A percentile compares a stretch with the other conserved stretches of the same genome.
phyloP scores from a whole-genome alignment of 1,140 invertebrate genomes.

The Diuraphis noxia region DNA sequence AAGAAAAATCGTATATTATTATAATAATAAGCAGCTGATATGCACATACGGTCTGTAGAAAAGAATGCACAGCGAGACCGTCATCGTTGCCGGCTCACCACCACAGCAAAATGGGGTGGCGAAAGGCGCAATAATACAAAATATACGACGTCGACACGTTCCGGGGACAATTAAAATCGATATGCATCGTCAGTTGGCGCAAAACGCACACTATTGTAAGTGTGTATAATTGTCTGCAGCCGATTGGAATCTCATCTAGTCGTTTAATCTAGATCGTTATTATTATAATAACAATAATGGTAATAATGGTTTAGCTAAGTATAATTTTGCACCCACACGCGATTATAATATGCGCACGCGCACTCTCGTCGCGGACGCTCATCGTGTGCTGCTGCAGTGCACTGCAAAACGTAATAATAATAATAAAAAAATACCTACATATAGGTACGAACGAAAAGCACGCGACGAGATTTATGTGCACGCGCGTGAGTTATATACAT shows the following conservation, averaged over 20 bases:
- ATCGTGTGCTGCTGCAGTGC: background rate
- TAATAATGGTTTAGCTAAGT: background rate
- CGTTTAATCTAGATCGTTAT: conserved; percentile 28
- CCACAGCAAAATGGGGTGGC: background rate
- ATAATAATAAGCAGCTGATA: background rate
- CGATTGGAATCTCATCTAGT: conserved; percentile 6
- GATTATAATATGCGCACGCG: background rate
- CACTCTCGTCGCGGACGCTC: background rate
- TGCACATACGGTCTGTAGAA: background rate
- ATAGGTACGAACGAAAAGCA: background rate
- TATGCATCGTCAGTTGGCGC: background rate
- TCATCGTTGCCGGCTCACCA: background rate
- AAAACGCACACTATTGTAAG: background rate
- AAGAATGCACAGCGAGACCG: background rate
- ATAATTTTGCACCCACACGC: conserved; percentile 45
- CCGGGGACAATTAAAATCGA: conserved; percentile 36
- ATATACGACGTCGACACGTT: background rate
- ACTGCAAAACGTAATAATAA: background rate
- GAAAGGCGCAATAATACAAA: background rate
- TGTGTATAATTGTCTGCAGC: background rate
- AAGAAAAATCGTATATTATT: background rate
- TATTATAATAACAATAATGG: conserved; percentile 3
- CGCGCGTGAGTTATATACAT: background rate
- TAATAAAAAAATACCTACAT: background rate
- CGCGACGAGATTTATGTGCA: conserved; percentile 34